Base-by-base conservation (phyloP, 2,113 vertebrate species). In the Nycticorax nycticorax region DNA sequence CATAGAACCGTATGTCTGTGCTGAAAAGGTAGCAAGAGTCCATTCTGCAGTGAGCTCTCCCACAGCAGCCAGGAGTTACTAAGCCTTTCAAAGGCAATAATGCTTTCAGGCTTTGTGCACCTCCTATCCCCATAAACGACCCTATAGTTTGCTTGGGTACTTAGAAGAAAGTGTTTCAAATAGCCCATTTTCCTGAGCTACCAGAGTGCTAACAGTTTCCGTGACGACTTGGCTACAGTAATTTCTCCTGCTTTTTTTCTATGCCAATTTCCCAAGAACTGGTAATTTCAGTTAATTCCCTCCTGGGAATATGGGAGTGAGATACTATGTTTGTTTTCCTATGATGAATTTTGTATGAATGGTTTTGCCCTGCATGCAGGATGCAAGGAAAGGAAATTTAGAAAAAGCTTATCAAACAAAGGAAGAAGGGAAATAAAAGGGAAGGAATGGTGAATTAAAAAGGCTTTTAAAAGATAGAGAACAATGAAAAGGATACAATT, bases 221-320 rank as follows among this genome's bases (percentile, higher is more conserved):
- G 43, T 96, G 92, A 97, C 89, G 93, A 93, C 87, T 95, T 85
- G 53, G 76, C 57, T 68, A 2, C 56, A 74, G 28, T 81, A 57
- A 79, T 93, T 89, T 93, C 52, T 92, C 66, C 26, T 68, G 43
- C 35, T 10, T 78, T 90, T 73, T 85, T 83, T 35, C 79, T 53
- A 22, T 28, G 37, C 22, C 16, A 37, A 9, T 95, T 97, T 96
- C 91, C 50, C 45, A 91, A 96, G 89, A 92, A 85, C 41, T 82
- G 76, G 83, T 93, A 79, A 94, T 92, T 96, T 96, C 92, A 85
- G 83, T 90, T 93, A 93, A 85, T 95, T 92, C 39, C 41, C 86
- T 93, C 45, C 50, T 74, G 91, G 92, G 91, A 86, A 39, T 92
- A 48, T 69, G 85, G 48, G 91, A 93, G 82, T 30, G 59, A 86